phyloP scores from a whole-genome alignment of 2,113 vertebrate species.

The Ptychochromis oligacanthus region DNA sequence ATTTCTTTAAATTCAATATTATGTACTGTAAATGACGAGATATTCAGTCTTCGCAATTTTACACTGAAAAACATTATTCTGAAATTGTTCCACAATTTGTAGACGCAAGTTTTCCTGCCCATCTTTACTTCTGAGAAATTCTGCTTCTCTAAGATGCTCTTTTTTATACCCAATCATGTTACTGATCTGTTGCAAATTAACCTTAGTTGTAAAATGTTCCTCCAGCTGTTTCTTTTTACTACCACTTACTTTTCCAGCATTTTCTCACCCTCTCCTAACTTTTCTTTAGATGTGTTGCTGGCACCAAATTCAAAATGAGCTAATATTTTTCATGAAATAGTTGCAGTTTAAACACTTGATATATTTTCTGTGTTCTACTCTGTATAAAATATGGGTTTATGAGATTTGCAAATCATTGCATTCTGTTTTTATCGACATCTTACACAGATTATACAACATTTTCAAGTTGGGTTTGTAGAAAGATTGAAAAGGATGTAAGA shows the following conservation, averaged over 20 bases:
- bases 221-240: not conserved
- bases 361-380: no score
- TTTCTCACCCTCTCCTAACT: rapidly evolving
- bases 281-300: no score
- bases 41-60: not conserved
- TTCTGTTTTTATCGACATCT: no score
- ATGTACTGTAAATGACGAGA: not conserved
- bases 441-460: no score
- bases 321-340: not conserved
- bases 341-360: no score
- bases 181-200: not conserved
- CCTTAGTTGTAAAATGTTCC: not conserved
- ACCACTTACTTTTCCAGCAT: not conserved
- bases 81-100: not conserved
- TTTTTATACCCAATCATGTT: not conserved
- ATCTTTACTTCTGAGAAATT: not conserved
- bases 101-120: rapidly evolving
- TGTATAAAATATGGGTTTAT: no score
- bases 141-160: not conserved
- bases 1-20: not conserved
- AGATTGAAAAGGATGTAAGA: no score
- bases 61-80: not conserved
- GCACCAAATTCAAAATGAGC: not conserved
- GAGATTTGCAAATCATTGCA: no score
- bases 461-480: no score